These are phyloP conservation scores for Actinia equina DNA, from an alignment of 64 coral and sea anemone genomes.

Conservation along the genomic window DNA sequence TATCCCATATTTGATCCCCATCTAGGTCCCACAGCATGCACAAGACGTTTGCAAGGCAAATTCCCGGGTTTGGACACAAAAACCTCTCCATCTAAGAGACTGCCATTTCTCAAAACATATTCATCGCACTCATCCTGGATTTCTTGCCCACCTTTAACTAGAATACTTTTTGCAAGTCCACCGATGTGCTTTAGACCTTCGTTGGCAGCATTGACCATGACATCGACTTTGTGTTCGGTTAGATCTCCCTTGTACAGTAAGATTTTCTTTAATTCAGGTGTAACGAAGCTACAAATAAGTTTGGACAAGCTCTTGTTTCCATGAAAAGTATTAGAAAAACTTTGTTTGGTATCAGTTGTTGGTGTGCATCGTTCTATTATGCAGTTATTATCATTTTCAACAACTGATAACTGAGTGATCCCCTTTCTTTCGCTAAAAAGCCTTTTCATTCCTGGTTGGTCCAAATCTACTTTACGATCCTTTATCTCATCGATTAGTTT, in stretches of 20 bases:
- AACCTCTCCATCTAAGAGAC: constrained; percentile 34
- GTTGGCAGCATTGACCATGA: constrained; percentile 68
- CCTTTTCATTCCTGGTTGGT: constrained; percentile 53
- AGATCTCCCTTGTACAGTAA: constrained; percentile 47
- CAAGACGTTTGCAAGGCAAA: constrained; percentile 49
- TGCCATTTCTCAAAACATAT: background rate
- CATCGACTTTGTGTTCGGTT: constrained; percentile 58
- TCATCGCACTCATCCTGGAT: constrained; percentile 59
- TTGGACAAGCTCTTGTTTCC: background rate
- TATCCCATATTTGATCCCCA: background rate
- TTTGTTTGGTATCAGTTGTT: background rate
- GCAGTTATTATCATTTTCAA: background rate
- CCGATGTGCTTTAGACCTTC: constrained; percentile 24
- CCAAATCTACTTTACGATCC: background rate
- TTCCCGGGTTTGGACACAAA: constrained; percentile 29
- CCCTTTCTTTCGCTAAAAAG: constrained; percentile 20
- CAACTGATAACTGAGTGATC: background rate
- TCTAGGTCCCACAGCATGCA: constrained; percentile 61
- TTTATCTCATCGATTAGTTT: background rate
- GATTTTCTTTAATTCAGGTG: constrained; percentile 32
- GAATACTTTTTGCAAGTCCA: constrained; percentile 50
- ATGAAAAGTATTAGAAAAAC: background rate
- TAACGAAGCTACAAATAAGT: constrained; percentile 34
- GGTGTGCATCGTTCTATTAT: background rate
- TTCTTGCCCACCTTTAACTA: constrained; percentile 30